A percentile compares a stretch with the other conserved stretches of the same genome.
Evolutionary conservation across 2,113 vertebrate genomes (phyloP).

Genomic region (Epinephelus cyanopodus): DNA sequence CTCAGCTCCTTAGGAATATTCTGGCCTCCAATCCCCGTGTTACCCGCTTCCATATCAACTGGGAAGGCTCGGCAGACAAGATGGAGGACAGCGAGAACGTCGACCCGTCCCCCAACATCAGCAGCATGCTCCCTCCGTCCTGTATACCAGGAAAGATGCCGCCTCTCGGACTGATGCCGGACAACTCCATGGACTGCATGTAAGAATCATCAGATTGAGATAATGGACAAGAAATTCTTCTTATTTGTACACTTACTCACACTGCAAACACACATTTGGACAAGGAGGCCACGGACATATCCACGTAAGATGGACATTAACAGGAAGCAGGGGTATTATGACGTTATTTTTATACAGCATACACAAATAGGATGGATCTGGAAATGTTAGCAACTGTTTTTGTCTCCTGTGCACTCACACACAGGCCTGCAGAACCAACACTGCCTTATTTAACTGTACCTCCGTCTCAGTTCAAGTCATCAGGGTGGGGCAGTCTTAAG

Average conservation of each 20-base stretch:
- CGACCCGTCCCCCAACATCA: constrained; percentile 85
- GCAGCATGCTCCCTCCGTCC: constrained; percentile 83
- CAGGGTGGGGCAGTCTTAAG: neutral
- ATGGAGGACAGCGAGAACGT: constrained; percentile 91
- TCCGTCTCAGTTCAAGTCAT: constrained; percentile 22
- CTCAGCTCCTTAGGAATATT: constrained; percentile 92
- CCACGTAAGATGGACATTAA: constrained; percentile 16
- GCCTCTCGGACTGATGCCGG: constrained; percentile 86
- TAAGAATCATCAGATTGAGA: constrained; percentile 46
- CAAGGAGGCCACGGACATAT: constrained; percentile 7
- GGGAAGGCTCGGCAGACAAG: constrained; percentile 88
- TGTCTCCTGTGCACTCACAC: constrained; percentile 15
- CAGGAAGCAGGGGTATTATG: neutral
- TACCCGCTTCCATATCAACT: constrained; percentile 95
- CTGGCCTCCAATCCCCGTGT: constrained; percentile 92
- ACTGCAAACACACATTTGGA: constrained; percentile 34
- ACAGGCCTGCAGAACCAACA: constrained; percentile 15
- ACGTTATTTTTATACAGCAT: constrained; percentile 36
- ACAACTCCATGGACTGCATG: constrained; percentile 95
- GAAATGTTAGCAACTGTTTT: constrained; percentile 8
- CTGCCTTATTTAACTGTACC: constrained; percentile 50
- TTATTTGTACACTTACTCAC: constrained; percentile 4
- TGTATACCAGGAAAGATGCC: constrained; percentile 86
- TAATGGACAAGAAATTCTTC: constrained; percentile 39
- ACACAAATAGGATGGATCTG: constrained; percentile 11